Evolutionary conservation across 2,113 vertebrate genomes (phyloP).

Genomic region (Corynorhinus townsendii): DNA sequence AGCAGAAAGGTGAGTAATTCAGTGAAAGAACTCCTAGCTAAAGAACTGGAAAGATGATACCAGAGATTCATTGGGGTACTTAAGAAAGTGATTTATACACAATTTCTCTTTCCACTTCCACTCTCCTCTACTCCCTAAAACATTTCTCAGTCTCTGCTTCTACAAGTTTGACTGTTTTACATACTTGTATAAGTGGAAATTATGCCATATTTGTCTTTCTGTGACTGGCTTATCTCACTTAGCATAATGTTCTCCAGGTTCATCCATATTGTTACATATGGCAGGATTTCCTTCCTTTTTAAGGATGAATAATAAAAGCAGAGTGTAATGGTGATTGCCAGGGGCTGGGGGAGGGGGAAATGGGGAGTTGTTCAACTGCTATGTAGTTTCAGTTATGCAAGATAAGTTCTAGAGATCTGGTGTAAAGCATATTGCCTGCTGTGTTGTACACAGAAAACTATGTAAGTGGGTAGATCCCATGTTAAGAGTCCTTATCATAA

Average conservation of each 20-base stretch:
- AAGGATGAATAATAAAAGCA: not conserved
- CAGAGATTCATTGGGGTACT: not conserved
- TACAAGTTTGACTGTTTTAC: not conserved
- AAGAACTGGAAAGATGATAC: not conserved
- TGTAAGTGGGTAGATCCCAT: not conserved
- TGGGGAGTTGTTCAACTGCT: not conserved
- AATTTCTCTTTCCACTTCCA: not conserved
- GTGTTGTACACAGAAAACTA: not conserved
- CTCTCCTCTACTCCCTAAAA: not conserved
- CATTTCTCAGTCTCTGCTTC: not conserved
- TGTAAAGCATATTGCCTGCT: not conserved
- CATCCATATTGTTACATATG: not conserved
- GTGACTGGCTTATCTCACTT: not conserved
- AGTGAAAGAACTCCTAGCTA: not conserved
- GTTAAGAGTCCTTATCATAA: not conserved
- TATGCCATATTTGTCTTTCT: not conserved
- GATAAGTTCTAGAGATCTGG: not conserved
- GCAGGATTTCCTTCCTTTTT: not conserved
- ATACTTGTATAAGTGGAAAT: not conserved
- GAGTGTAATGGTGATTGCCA: not conserved
- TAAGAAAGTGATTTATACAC: not conserved
- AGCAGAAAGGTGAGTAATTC: not conserved
- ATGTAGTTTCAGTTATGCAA: not conserved
- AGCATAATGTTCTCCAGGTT: not conserved
- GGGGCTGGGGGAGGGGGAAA: not conserved